Evolutionary conservation across 2,888 invertebrate genomes (phyloP).

Genomic region (Rhaphigaster nebulosa): DNA sequence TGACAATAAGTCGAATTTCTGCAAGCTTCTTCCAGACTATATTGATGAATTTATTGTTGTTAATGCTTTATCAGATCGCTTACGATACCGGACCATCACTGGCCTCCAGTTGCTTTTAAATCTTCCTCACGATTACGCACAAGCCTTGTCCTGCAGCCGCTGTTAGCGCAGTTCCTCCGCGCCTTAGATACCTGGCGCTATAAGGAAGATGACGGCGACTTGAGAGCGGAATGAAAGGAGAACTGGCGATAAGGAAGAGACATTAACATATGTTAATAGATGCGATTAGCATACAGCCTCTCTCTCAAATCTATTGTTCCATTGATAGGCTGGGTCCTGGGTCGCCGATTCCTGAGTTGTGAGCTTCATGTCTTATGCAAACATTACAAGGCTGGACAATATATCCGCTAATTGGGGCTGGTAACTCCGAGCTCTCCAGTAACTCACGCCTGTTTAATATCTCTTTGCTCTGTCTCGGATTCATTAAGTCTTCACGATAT

Average conservation of each 20-base stretch:
- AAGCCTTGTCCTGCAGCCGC: too few species aligned
- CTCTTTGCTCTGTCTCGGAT: background rate
- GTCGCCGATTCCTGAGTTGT: background rate
- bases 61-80: too few species aligned
- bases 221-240: background rate
- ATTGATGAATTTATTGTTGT: too few species aligned
- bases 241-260: background rate
- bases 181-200: background rate
- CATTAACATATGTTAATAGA: conserved; percentile 45
- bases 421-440: background rate
- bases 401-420: conserved; percentile 24
- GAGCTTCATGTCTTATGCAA: background rate
- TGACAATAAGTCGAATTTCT: too few species aligned
- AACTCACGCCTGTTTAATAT: background rate
- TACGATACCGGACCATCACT: too few species aligned
- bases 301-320: conserved; percentile 36
- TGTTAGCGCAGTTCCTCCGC: too few species aligned
- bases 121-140: too few species aligned
- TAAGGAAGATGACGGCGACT: background rate
- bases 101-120: too few species aligned
- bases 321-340: background rate
- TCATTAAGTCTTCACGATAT: background rate
- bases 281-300: background rate
- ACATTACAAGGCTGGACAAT: background rate
- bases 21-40: too few species aligned